Evolutionary conservation across 2,888 invertebrate species (phyloP).

Genomic region (Drosophila cognata): DNA sequence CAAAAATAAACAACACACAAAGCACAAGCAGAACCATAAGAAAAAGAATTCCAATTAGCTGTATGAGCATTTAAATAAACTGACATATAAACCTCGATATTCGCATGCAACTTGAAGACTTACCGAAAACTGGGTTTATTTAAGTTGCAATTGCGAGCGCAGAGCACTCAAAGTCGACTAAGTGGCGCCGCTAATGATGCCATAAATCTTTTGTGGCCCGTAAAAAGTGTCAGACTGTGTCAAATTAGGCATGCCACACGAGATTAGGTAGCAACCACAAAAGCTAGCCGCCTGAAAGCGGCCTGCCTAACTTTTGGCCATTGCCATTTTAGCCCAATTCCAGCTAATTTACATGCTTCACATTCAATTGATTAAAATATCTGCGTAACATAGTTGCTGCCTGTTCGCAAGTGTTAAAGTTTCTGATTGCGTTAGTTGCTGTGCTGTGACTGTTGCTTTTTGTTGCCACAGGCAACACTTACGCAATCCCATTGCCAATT

Average conservation of each 20-base stretch:
- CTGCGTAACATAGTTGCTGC: constrained; percentile 46
- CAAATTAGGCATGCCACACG: constrained; percentile 60
- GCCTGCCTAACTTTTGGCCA: constrained; percentile 32
- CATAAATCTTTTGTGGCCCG: constrained; percentile 65
- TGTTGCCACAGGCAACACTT: constrained; percentile 30
- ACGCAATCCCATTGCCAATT: constrained; percentile 35
- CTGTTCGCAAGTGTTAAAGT: constrained; percentile 27
- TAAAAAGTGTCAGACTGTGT: constrained; percentile 62
- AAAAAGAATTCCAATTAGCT: constrained; percentile 58
- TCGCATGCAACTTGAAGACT: constrained; percentile 49
- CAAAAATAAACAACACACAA: constrained; percentile 7
- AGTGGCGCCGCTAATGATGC: constrained; percentile 60
- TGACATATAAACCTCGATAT: constrained; percentile 70
- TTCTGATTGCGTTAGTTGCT: constrained; percentile 46
- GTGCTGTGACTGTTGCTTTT: constrained; percentile 24
- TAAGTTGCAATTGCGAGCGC: constrained; percentile 50
- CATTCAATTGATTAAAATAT: constrained; percentile 54
- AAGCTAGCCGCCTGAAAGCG: constrained; percentile 24
- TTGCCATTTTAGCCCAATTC: constrained; percentile 52
- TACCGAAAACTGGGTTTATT: constrained; percentile 55
- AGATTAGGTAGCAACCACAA: constrained; percentile 24
- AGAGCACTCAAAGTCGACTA: constrained; percentile 18
- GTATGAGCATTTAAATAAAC: constrained; percentile 61
- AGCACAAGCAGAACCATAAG: constrained; percentile 9
- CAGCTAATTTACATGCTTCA: constrained; percentile 42